Base-by-base conservation (phyloP, 2,797 vertebrate species). In the Enteromius unitaeniatus region DNA sequence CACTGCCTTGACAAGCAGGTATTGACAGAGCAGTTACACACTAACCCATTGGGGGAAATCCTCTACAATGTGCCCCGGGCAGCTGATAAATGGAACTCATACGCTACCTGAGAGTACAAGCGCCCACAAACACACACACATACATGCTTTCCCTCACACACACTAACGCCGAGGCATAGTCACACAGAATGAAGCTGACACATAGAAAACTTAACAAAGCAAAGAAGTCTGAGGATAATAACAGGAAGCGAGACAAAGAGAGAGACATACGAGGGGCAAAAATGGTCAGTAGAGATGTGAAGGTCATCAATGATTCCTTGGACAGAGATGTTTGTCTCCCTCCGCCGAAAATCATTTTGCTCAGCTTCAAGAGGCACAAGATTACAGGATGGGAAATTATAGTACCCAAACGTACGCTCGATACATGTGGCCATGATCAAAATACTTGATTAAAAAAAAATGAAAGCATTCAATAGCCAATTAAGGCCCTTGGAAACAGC, bases 1-100 rank as follows among this genome's bases (percentile, higher is more conserved):
- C 93, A 90, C 88, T 82, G 92, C 95, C 96, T 97, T 97, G 96
- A 97, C 96, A 97, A 96, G 91, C 94, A 93, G 88, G 95, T 97
- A 99, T 97, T 96, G 97, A 99, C 97, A 97, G 96, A 97, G 94
- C 95, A 97, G 97, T 97, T 97, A 98, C 96, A 95, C 94, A 93
- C 95, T 95, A 96, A 96, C 97, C 96, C 96, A 94, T 94, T 95
- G 93, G 93, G 95, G 94, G 94, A 95, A 95, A 94, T 94, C 94
- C 93, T 95, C 93, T 91, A 94, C 91, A 94, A 92, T 94, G 93
- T 94, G 93, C 93, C 95, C 93, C 91, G 93, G 94, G 95, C 95
- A 93, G 94, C 94, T 95, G 93, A 95, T 95, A 95, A 95, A 95
- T 94, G 91, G 92, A 94, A 95, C 92, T 93, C 91, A 92, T 93